Evolutionary conservation across 2,113 vertebrate genomes (phyloP).

Genomic region (Forbesichthys agassizii): DNA sequence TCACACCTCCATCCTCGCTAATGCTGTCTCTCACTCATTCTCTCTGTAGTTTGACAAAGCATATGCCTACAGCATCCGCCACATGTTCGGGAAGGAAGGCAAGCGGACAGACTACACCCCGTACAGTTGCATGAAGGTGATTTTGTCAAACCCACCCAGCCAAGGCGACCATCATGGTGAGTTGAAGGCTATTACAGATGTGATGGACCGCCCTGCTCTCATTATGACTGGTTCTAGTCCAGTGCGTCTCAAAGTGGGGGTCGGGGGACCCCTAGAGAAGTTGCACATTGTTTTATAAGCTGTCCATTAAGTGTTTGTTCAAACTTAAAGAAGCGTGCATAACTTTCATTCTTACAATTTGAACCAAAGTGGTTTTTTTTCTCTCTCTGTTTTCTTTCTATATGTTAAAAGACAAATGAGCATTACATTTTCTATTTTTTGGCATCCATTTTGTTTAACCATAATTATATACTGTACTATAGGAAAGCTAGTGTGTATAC

Average conservation of each 20-base stretch:
- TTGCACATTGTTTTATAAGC: neutral
- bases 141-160: constrained; percentile 91
- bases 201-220: constrained; percentile 6
- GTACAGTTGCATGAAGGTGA: constrained; percentile 98
- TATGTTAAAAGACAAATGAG: no score
- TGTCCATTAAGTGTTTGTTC: neutral
- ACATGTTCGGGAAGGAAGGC: constrained; percentile 96
- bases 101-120: constrained; percentile 96
- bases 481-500: no score
- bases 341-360: no score
- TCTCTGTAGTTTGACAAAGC: constrained; percentile 92
- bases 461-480: no score
- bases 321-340: no score
- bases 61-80: constrained; percentile 93
- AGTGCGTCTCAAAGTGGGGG: neutral
- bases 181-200: constrained; percentile 53
- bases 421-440: no score
- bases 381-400: no score
- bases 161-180: constrained; percentile 97
- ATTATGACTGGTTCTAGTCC: constrained; percentile 2
- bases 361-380: no score
- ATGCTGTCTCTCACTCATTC: constrained; percentile 30
- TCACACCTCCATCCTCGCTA: constrained; percentile 52
- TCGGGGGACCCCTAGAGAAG: neutral
- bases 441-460: no score